These are phyloP conservation scores for Drosophila eohydei DNA, from an alignment of 2,888 invertebrate species.

Conservation along the genomic window DNA sequence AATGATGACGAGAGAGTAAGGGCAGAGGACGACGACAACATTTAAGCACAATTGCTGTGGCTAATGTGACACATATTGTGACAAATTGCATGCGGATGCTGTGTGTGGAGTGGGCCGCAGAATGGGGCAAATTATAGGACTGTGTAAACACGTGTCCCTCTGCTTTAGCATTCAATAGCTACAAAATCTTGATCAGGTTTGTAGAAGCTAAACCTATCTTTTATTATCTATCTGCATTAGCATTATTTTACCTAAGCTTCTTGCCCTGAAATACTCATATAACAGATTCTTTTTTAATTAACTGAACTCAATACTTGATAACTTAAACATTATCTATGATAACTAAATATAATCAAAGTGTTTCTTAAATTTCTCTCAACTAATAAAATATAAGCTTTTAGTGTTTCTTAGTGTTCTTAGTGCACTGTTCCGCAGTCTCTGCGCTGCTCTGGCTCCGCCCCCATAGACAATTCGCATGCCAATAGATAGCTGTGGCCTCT, in stretches of 20 bases:
- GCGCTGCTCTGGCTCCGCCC: slow-evolving; percentile 28
- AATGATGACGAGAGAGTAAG: slow-evolving; percentile 55
- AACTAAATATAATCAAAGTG: background rate
- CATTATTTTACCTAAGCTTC: background rate
- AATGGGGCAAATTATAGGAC: slow-evolving; percentile 17
- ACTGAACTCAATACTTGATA: background rate
- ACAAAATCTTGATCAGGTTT: slow-evolving; percentile 5
- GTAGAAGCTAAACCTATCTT: background rate
- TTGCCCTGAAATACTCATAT: background rate
- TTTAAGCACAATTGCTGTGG: slow-evolving; percentile 83
- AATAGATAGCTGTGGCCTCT: slow-evolving; percentile 43
- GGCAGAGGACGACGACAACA: slow-evolving; percentile 49
- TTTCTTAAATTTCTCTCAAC: background rate
- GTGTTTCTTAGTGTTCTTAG: no score
- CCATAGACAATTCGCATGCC: slow-evolving; percentile 39
- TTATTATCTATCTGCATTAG: slow-evolving; percentile 10
- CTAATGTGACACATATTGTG: slow-evolving; percentile 86
- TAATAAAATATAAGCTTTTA: background rate
- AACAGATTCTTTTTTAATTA: background rate
- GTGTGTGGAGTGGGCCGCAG: slow-evolving; percentile 5
- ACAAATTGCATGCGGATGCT: slow-evolving; percentile 83
- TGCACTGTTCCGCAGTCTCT: slow-evolving; percentile 8
- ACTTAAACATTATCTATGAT: background rate
- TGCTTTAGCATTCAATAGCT: slow-evolving; percentile 41
- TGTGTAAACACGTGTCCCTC: slow-evolving; percentile 67